Evolutionary conservation across 2,888 invertebrate species (phyloP), one percentile per base, ranked within the genome.

Genomic region (Xestia c-nigrum): DNA sequence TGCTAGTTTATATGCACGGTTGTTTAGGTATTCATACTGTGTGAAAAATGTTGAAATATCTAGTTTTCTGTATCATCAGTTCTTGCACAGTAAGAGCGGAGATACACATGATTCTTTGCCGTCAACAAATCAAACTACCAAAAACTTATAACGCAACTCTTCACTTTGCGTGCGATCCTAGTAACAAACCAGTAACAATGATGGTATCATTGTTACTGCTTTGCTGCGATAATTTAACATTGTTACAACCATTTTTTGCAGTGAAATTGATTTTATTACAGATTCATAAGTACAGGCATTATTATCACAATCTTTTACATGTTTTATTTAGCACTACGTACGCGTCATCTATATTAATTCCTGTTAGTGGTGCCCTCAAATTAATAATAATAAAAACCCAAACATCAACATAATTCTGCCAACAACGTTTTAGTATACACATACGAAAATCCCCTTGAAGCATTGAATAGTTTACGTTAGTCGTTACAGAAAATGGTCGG

Each of bases 391-490:
- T 24, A 55, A 67, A 63, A 65, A 64, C 67, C 43, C 46, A 46
- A 69, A 70, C 31, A 74, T 59, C 50, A 65, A 65, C 14, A 43
- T 38, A 55, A 47, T 50, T 43, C 43, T 7, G 12, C 31, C 4
- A 47, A 59, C 50, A 57, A 64, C 61, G 21, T 83, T 69, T 57
- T 43, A 61, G 14, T 65, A 21, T 4, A 69, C 55, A 61, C 24
- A 47, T 68, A 72, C 64, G n/a, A 72, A 81, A 87, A 77, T 75
- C 72, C 63, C 21, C 59, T 59, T 59, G 14, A 77, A 69, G 69
- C 81, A 83, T 80, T 86, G 89, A 88, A 87, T 89, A 87, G 85
- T 87, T 89, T 87, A 87, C 88, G 82, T 75, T 70, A 74, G 78
- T 83, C 88, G 81, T 88, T 86, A 86, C 87, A 73, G 67, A 85